Evolutionary conservation across 2,888 invertebrate species (phyloP), one percentile per base, ranked within the genome.

Genomic region (Drosophila eohydei): DNA sequence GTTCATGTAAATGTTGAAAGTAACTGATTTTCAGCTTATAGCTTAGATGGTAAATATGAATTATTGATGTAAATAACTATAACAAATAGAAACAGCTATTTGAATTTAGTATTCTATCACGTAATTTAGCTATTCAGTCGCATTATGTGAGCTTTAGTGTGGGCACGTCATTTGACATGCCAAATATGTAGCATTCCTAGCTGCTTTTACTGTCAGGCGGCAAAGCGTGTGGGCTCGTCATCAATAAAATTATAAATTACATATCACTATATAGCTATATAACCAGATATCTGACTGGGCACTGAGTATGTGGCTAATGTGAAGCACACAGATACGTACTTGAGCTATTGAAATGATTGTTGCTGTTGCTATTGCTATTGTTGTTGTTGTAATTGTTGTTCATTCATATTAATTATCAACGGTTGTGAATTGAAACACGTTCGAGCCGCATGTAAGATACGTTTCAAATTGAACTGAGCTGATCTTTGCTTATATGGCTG

Each of bases 401-500:
- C 80, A 82, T 82, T 88, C 76, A 80, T 54, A 79, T 81, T 86
- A 88, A 88, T 84, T 89, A 83, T 72, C 66, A 83, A 80, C 70
- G 50, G 21, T 78, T 81, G 80, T 80, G 81, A 89, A 80, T 89
- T 78, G 68, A 79, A 78, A 89, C 88, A 89, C 80, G 81, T 81
- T 86, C 72, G 74, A 36, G 61, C 64, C 40, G 63, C 64, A 62
- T 80, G 77, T 63, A 50, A 69, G 64, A 62, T 50, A 62, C 40
- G 41, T 52, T 59, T 63, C 50, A 40, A 54, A 54, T 54, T 54
- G 55, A 78, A 51, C 32, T 43, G 44, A 80, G 44, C 58, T 61
- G 72, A 78, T 78, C 76, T 71, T 60, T 61, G 50, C 80, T 76
- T 80, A 76, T 78, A 78, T 71, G 80, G 79, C 16, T 44, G 57